A percentile compares a stretch with the other conserved stretches of the same genome.
Evolutionary conservation across 2,888 invertebrate species (phyloP).

Genomic region (Augiades crinisus): DNA sequence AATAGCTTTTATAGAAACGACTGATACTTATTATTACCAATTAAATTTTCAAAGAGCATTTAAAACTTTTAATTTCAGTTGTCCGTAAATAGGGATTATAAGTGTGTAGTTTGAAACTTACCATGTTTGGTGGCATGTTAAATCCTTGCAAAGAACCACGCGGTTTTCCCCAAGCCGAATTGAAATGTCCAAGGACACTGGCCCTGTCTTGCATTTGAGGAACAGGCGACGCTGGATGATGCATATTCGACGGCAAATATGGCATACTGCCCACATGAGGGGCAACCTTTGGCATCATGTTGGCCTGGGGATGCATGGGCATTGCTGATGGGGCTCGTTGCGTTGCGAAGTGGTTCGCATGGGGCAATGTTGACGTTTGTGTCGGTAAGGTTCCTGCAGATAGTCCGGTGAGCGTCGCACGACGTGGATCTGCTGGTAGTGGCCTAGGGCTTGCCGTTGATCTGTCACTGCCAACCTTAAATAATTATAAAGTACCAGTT

Average conservation of each 20-base stretch:
- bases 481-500: slow-evolving; percentile 19
- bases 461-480: slow-evolving; percentile 55
- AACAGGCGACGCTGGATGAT: slow-evolving; percentile 42
- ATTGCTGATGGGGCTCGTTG: slow-evolving; percentile 37
- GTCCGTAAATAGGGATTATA: too few relatives aligned
- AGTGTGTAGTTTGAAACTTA: too few relatives aligned
- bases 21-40: too few relatives aligned
- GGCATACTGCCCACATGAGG: slow-evolving; percentile 65
- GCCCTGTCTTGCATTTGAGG: slow-evolving; percentile 43
- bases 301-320: slow-evolving; percentile 28
- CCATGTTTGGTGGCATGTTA: slow-evolving; percentile 57
- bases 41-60: too few relatives aligned
- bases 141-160: slow-evolving; percentile 58
- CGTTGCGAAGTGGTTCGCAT: slow-evolving; percentile 43
- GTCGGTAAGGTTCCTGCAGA: slow-evolving; percentile 26
- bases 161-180: slow-evolving; percentile 57
- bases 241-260: slow-evolving; percentile 53
- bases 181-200: slow-evolving; percentile 51
- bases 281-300: slow-evolving; percentile 29
- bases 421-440: slow-evolving; percentile 48
- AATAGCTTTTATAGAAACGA: too few relatives aligned
- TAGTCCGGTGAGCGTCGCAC: slow-evolving; percentile 48
- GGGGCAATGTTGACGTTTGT: slow-evolving; percentile 36
- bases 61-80: too few relatives aligned
- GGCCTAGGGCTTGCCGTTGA: slow-evolving; percentile 62